Base-by-base conservation (phyloP, 2,797 vertebrate species). In the Eutrigla gurnardus region DNA sequence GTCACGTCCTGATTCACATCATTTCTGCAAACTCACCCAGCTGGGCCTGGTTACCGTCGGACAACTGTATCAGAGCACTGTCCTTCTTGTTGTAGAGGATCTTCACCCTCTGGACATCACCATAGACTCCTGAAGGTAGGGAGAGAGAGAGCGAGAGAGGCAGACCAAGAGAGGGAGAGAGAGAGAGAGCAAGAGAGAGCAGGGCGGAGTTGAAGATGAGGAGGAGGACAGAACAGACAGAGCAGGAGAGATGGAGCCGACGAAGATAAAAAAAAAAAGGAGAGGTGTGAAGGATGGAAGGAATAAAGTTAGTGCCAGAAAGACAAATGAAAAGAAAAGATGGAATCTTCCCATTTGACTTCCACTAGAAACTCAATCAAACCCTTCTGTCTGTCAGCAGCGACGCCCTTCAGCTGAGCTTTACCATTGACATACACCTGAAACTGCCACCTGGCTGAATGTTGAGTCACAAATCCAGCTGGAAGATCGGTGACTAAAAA, bases 61-160 rank as follows among this genome's bases (percentile, higher is more conserved):
- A 96, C 95, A 99, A 95, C 92, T 99, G 98, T 93, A 99, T 98
- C 75, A 99, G 96, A 89, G 98, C 98, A 70, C 97, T 98, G 96
- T 99, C 98, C 93, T 99, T 99, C 92, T 99, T 99, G 94, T 99
- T 99, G 95, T 97, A 99, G 81, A 99, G 96, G 94, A 99, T 99
- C 96, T 99, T 99, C 96, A 99, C 98, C 64, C 98, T 97, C 91
- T 99, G 98, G 91, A 98, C 98, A 87, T 99, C 98, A 89, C 97
- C 98, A 85, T 99, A 99, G 91, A 99, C 98, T 90, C 98, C 98
- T 99, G 81, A 43, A 87, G 77, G 63, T 36, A 83, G 65, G 53
- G 25, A 53, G 18, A 15, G 35, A 33, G 4, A 43, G 42, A 12
- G 42, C 12, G 55, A 39, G 58, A 59, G 57, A 7, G 12, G 6